Evolutionary conservation across 2,797 vertebrate species (phyloP).

Genomic region (Sebastes itinus): DNA sequence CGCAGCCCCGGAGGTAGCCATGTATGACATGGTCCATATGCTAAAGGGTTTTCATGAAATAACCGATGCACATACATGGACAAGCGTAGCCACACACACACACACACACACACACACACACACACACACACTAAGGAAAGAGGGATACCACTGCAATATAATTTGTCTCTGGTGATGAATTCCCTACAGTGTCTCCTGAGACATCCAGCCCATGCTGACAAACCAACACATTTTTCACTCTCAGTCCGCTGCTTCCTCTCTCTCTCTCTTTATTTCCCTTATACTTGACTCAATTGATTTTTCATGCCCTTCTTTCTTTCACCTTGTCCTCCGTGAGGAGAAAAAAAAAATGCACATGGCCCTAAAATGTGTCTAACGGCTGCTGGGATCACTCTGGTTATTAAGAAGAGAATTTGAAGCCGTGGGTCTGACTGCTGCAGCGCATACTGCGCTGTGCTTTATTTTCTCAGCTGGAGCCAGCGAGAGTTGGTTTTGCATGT

Average conservation of each 20-base stretch:
- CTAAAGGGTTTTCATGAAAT: not conserved
- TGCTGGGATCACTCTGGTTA: conserved; percentile 33
- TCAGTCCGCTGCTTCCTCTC: conserved; percentile 27
- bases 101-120: not conserved
- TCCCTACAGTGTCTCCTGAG: conserved; percentile 64
- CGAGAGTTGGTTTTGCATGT: conserved; percentile 19
- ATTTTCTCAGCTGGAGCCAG: conserved; percentile 12
- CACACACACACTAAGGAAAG: conserved; percentile 13
- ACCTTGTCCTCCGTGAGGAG: conserved; percentile 14
- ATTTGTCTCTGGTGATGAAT: conserved; percentile 81
- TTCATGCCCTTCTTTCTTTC: conserved; percentile 31
- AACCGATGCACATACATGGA: not conserved
- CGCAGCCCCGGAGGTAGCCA: not conserved
- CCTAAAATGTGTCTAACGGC: conserved; percentile 17
- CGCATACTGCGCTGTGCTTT: not conserved
- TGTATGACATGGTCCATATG: not conserved
- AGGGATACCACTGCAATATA: conserved; percentile 60
- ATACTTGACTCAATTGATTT: conserved; percentile 57
- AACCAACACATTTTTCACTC: conserved; percentile 80
- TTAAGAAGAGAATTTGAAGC: conserved; percentile 22
- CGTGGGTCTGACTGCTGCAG: not conserved
- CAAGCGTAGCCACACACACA: not conserved
- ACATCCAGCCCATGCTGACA: conserved; percentile 71
- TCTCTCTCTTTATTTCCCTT: conserved; percentile 7
- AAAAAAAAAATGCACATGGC: not conserved